Evolutionary conservation across 1,140 invertebrate genomes (phyloP), one percentile per base, ranked within the genome.

Genomic region (Apocrypta bakeri): DNA sequence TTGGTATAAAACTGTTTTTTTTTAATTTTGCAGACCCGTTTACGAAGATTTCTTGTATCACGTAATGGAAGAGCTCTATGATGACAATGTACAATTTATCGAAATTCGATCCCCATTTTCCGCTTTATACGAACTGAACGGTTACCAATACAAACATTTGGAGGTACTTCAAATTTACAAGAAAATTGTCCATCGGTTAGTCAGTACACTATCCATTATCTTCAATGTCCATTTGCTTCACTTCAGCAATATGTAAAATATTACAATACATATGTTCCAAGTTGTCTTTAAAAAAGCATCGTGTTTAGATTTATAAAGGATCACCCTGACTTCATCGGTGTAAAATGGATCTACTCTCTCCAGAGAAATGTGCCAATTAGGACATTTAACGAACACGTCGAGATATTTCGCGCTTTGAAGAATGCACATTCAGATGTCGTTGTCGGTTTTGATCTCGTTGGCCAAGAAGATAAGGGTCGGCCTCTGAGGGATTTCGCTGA

Each of bases 21-120:
- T 9, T 4, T 37, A 1, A n/a, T 7, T 56, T 56, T 56, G 48
- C 27, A 88, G 93, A 84, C 95, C 96, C 0, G 93, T 96, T 2
- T 96, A 95, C 90, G 93, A 94, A 76, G 93, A 95, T 56, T 96
- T 96, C 87, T 94, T 95, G 84, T 95, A 95, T 84, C 94, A 95
- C 79, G 93, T 94, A 4, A 91, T 98, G 21, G 90, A 94, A 84
- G 95, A 96, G 85, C 92, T 96, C 2, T 94, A 95, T 85, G 93
- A 95, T 0, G 97, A 98, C 85, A 96, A 97, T 87, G 93, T 98
- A 0, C 94, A 96, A 91, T 97, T 97, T 84, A 86, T 96, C 0
- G 97, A 98, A 92, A 87, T 97, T 4, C 89, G 95, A 85, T 90
- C 89, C 82, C 93, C 90, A 81, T 91, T 94, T 80, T 93, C 88